A percentile compares a stretch with the other conserved stretches of the same genome.
These are phyloP conservation scores for Sylvicapra grimmia DNA, from an alignment of 2,113 vertebrate species.

Conservation along the genomic window DNA sequence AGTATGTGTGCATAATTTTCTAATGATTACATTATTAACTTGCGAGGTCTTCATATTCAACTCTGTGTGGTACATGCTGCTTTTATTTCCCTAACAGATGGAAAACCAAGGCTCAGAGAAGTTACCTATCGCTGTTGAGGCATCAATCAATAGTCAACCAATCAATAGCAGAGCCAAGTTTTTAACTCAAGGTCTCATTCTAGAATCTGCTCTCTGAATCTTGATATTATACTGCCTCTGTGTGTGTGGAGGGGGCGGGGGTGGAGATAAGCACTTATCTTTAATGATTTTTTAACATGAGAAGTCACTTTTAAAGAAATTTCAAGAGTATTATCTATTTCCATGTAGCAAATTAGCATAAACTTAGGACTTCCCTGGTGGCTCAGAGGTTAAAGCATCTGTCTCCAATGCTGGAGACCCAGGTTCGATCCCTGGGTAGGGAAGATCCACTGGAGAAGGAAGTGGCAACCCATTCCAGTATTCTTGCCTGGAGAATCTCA, in stretches of 20 bases:
- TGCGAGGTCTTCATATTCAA: background rate
- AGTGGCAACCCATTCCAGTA: too few species aligned
- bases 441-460: too few species aligned
- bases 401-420: too few species aligned
- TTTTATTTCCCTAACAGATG: background rate
- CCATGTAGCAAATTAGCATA: background rate
- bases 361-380: background rate
- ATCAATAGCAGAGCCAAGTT: background rate
- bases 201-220: background rate
- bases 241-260: accelerated
- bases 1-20: background rate
- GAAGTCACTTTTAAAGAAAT: background rate
- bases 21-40: background rate
- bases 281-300: background rate
- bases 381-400: too few species aligned
- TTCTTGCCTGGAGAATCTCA: too few species aligned
- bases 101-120: background rate
- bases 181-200: background rate
- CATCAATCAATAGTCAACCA: background rate
- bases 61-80: background rate
- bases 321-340: background rate
- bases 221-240: background rate
- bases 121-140: background rate
- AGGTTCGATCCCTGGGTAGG: accelerated
- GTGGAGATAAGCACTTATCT: background rate